Evolutionary conservation across 1,140 invertebrate genomes (phyloP).

Genomic region (Potamilus streckersoni): DNA sequence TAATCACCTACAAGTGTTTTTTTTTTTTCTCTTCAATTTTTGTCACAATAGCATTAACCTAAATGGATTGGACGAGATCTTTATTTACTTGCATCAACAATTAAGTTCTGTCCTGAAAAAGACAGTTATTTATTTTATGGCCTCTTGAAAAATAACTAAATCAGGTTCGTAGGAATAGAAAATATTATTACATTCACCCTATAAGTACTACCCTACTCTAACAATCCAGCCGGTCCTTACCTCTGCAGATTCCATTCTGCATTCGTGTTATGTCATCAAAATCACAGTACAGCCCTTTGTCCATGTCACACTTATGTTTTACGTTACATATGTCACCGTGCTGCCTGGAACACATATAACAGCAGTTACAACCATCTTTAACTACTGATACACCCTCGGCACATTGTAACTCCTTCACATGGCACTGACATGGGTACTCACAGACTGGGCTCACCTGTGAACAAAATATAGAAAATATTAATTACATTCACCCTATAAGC

Average conservation of each 20-base stretch:
- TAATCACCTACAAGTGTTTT: no score
- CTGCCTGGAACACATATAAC: constrained; percentile 70
- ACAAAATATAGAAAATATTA: neutral
- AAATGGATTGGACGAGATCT: no score
- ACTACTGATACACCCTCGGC: constrained; percentile 63
- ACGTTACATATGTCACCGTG: constrained; percentile 64
- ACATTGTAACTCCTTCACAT: constrained; percentile 43
- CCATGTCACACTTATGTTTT: constrained; percentile 48
- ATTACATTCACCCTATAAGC: neutral
- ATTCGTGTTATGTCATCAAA: constrained; percentile 16
- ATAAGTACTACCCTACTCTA: neutral
- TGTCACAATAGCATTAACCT: no score
- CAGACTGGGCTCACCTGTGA: neutral
- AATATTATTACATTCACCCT: neutral
- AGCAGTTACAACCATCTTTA: constrained; percentile 71
- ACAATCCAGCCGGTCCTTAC: constrained; percentile 30
- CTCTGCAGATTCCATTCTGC: constrained; percentile 45
- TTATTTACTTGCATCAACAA: no score
- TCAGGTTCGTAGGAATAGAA: no score
- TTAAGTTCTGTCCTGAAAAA: no score
- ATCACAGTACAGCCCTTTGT: constrained; percentile 51
- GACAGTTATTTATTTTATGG: no score
- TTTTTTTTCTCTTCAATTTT: no score
- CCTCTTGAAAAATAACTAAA: no score
- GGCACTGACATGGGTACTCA: constrained; percentile 42